Evolutionary conservation across 2,113 vertebrate species (phyloP).

Genomic region (Donacobius atricapilla): DNA sequence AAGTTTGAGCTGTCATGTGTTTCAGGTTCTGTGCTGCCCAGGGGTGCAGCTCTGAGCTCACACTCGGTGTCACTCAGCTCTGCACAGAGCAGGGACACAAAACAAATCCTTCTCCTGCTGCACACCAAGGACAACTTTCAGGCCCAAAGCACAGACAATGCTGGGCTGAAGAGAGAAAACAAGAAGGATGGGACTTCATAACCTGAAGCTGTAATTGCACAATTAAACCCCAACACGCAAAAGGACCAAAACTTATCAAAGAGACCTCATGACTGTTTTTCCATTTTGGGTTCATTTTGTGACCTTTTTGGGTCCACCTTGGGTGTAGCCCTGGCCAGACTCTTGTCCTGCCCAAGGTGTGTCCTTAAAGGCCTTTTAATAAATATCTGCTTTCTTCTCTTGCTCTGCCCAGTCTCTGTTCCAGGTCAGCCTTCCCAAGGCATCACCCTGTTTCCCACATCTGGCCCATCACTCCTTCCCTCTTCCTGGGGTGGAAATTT

Average conservation of each 20-base stretch:
- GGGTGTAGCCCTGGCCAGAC: not conserved
- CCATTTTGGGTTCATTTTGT: not conserved
- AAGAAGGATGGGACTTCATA: not conserved
- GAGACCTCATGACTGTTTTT: not conserved
- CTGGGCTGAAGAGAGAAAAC: not conserved
- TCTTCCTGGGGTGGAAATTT: not conserved
- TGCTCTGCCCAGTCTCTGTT: not conserved
- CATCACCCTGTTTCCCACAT: not conserved
- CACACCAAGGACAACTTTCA: not conserved
- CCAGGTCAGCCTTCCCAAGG: not conserved
- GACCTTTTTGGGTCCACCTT: not conserved
- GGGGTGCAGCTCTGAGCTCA: not conserved
- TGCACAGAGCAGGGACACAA: not conserved
- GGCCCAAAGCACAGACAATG: not conserved
- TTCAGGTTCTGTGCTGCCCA: not conserved
- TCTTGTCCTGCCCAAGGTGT: not conserved
- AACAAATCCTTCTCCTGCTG: not conserved
- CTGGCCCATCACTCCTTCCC: not conserved
- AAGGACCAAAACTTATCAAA: not conserved
- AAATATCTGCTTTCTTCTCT: not conserved
- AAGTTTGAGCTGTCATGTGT: not conserved
- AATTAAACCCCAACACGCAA: not conserved
- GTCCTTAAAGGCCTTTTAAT: not conserved
- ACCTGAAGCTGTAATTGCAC: accelerated
- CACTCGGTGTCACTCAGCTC: not conserved